Evolutionary conservation across 2,888 invertebrate species (phyloP).

Genomic region (Volucella inanis): DNA sequence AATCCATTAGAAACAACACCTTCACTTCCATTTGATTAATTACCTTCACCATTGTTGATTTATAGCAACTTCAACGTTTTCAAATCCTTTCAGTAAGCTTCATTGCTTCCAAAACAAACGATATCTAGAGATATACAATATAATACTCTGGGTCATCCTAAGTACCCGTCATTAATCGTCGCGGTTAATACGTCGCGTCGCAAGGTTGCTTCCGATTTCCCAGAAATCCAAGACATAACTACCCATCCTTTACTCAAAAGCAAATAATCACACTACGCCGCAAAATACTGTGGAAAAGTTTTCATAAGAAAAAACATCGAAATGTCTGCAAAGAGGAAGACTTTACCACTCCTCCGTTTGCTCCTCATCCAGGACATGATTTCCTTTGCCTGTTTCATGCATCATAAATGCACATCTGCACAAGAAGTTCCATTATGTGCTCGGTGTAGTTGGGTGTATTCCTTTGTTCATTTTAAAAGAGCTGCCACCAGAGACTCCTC

Average conservation of each 20-base stretch:
- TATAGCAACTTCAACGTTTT: slow-evolving; percentile 53
- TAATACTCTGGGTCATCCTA: slow-evolving; percentile 44
- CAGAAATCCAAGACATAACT: too few relatives aligned
- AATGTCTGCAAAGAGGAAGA: slow-evolving; percentile 20
- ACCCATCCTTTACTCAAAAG: slow-evolving; percentile 6
- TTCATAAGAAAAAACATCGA: slow-evolving; percentile 19
- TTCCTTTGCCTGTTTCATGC: slow-evolving; percentile 46
- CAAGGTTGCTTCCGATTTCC: slow-evolving; percentile 8
- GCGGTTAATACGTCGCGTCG: slow-evolving; percentile 34
- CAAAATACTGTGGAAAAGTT: slow-evolving; percentile 53
- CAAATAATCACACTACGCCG: slow-evolving; percentile 64
- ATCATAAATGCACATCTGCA: slow-evolving; percentile 74
- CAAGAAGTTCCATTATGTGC: slow-evolving; percentile 11
- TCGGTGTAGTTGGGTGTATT: slow-evolving; percentile 32
- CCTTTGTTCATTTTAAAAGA: slow-evolving; percentile 60
- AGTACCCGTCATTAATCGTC: slow-evolving; percentile 65
- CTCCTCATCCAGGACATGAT: slow-evolving; percentile 55
- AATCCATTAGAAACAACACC: slow-evolving; percentile 52
- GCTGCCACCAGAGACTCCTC: slow-evolving; percentile 17
- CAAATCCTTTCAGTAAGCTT: slow-evolving; percentile 37
- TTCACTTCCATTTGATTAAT: slow-evolving; percentile 56
- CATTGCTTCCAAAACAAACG: slow-evolving; percentile 60
- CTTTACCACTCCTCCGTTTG: neutral
- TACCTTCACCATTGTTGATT: slow-evolving; percentile 50
- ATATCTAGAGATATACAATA: too few relatives aligned